Base-by-base conservation (phyloP, 2,113 vertebrate species). In the Mus musculus region DNA sequence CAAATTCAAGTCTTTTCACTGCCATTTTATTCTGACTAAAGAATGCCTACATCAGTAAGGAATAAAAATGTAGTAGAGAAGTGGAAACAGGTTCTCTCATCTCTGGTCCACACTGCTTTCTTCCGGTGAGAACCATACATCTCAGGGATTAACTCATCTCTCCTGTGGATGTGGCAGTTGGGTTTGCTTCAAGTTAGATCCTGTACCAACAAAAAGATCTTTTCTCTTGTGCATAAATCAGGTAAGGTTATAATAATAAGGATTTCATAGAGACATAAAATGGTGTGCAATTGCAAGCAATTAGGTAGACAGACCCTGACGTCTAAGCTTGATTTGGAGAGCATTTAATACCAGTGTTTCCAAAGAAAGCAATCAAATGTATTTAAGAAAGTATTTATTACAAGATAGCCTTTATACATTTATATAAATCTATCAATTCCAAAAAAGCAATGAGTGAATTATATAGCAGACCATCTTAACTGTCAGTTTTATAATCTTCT, bases 351-450 rank as follows among this genome's bases (percentile, higher is more conserved):
- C 39, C 49, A 49, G n/a, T 87, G 78, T 19, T 39, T 87, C 89
- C 46, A 91, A 88, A 91, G 69, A 97, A 42, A 97, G 49, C 22
- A 59, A 76, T 93, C 36, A 81, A 80, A 89, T 63, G 89, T 94
- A 88, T 72, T 89, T 96, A 80, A 95, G 54, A 94, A 89, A 94
- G 86, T 78, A 13, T 89, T 97, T 95, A 89, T 78, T 54, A 81
- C 71, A 95, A 93, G 19, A 71, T 49, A 90, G 28, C 5, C 93
- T 94, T 88, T 95, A 63, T 88, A 92, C 65, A 78, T 85, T 95
- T 95, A 75, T 67, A 49, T 92, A 91, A 90, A 82, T 36, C 19
- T 91, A 63, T 49, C 54, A 89, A 69, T 88, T 96, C 54, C 39
- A 39, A 73, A n/a, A 95, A 91, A 52, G 19, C 77, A 30, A 56